A percentile compares a stretch with the other conserved stretches of the same genome.
Evolutionary conservation across 1,140 invertebrate genomes (phyloP).

Genomic region (Listronotus bonariensis): DNA sequence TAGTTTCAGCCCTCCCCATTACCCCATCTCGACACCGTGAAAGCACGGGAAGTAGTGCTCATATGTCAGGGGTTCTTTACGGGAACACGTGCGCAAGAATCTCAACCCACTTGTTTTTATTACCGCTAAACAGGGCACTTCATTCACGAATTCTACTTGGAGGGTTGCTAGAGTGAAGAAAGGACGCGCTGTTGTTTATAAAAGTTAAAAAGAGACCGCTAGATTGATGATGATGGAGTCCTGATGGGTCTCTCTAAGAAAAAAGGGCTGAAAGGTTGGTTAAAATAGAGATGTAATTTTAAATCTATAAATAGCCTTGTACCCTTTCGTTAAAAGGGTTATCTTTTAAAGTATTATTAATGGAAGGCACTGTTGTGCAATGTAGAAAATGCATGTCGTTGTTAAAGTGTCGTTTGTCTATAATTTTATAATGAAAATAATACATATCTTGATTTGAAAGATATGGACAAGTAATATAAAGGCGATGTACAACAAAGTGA

Average conservation of each 20-base stretch:
- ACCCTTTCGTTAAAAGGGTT: conserved; percentile 3
- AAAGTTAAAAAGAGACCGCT: conserved; percentile 15
- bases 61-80: conserved; percentile 40
- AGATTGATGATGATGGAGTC: neutral
- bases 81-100: conserved; percentile 41
- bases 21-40: conserved; percentile 36
- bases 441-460: neutral
- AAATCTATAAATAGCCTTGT: conserved; percentile 18
- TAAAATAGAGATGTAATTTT: neutral
- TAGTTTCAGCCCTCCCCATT: conserved; percentile 15
- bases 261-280: conserved; percentile 10
- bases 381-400: too few relatives aligned
- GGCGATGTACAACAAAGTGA: neutral
- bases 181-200: conserved; percentile 23
- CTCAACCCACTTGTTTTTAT: conserved; percentile 41
- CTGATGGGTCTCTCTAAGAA: neutral
- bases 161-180: conserved; percentile 15
- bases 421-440: neutral
- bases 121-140: conserved; percentile 36
- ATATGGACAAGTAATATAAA: neutral
- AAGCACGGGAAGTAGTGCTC: conserved; percentile 39
- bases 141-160: conserved; percentile 25
- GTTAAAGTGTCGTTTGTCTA: too few relatives aligned
- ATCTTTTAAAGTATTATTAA: neutral
- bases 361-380: too few relatives aligned